Conservation (phyloP, 2,888 invertebrate species). For the Microchrysa polita region DNA sequence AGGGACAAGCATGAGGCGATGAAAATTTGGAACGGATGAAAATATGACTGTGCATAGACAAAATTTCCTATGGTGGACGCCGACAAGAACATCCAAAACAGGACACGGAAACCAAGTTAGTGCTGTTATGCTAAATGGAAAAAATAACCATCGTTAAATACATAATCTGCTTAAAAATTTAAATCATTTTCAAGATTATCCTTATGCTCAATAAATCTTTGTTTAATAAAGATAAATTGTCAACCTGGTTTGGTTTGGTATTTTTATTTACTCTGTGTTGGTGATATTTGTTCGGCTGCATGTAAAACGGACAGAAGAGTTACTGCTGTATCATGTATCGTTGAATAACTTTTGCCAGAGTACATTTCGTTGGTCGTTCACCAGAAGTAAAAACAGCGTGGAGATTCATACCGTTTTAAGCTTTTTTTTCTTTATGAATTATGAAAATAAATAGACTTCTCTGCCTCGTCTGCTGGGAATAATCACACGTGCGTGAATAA, state of each 20-base stretch:
- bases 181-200: constrained; percentile 46
- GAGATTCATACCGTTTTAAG: not conserved
- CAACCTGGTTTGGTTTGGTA: not conserved
- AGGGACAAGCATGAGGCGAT: not conserved
- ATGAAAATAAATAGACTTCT: constrained; percentile 10
- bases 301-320: constrained; percentile 2
- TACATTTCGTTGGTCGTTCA: not conserved
- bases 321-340: not conserved
- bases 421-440: not conserved
- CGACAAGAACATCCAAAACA: not conserved
- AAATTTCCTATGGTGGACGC: not conserved
- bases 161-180: constrained; percentile 48
- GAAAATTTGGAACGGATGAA: not conserved
- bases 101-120: not conserved
- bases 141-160: constrained; percentile 30
- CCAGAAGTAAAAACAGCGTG: not conserved
- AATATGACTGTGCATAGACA: not conserved
- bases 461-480: not conserved
- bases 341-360: not conserved
- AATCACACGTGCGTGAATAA: not conserved
- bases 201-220: constrained; percentile 46
- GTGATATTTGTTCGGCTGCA: not conserved
- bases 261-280: not conserved
- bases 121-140: constrained; percentile 1
- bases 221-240: constrained; percentile 48